A percentile compares a stretch with the other conserved stretches of the same genome.
Evolutionary conservation across 2,888 invertebrate species (phyloP).

Genomic region (Amphiduros pacificus): DNA sequence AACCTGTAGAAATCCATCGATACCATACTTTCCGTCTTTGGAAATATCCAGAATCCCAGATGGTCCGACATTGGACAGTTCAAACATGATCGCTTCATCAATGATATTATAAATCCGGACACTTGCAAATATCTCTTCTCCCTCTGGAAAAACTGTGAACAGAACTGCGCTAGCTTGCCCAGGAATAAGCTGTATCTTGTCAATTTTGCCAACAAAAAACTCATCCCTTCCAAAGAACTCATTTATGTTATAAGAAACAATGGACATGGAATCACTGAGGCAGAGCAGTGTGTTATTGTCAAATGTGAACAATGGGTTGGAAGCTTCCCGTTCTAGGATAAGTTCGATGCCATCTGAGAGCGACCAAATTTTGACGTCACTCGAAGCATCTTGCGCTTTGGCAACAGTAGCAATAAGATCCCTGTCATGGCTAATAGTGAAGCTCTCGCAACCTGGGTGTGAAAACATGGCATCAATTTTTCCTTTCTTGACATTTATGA

Average conservation of each 20-base stretch:
- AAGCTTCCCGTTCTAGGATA: conserved; percentile 8
- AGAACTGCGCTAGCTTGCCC: conserved; percentile 3
- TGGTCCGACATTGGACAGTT: conserved; percentile 9
- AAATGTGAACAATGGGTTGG: conserved; percentile 26
- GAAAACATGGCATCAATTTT: conserved; percentile 15
- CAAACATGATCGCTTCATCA: conserved; percentile 8
- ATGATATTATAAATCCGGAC: too few species aligned
- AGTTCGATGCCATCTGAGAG: conserved; percentile 13
- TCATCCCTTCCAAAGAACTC: neutral
- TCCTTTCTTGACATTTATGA: conserved; percentile 22
- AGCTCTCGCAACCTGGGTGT: conserved; percentile 20
- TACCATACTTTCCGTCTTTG: conserved; percentile 26
- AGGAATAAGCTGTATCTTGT: conserved; percentile 6
- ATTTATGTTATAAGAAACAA: neutral
- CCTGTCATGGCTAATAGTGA: conserved; percentile 21
- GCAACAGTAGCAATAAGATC: conserved; percentile 19
- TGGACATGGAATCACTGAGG: neutral
- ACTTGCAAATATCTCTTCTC: neutral
- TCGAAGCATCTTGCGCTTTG: conserved; percentile 1
- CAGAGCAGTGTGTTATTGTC: conserved; percentile 23
- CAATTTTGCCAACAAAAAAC: neutral
- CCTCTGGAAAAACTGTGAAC: neutral
- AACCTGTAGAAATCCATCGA: conserved; percentile 30
- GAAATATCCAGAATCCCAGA: conserved; percentile 27
- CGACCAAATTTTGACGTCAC: conserved; percentile 17